Base-by-base conservation (phyloP, 1,140 invertebrate genomes). In the Tribolium castaneum region DNA sequence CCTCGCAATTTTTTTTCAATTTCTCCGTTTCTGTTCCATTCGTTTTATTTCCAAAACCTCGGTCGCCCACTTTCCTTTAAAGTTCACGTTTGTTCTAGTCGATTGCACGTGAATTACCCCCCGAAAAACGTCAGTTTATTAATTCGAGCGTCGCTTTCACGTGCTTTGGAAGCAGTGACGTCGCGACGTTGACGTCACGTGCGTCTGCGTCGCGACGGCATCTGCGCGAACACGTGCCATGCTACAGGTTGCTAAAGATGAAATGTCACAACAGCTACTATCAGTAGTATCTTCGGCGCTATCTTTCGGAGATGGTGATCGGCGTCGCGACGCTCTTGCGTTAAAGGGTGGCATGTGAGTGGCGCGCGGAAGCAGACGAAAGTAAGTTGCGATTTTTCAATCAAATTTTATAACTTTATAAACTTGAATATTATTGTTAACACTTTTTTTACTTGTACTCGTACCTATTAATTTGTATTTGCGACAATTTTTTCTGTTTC, bases 201-300 rank as follows among this genome's bases (percentile, higher is more conserved):
- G 76, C 76, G 66, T 9, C 70, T 78, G 76, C 76, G 76, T 78
- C 70, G n/a, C 14, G 14, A 35, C 50, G 50, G 71, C 71, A 73
- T 73, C 71, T 73, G 71, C 71, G 71, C 71, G 71, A 73, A 73
- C 71, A 78, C 52, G 76, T 78, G 76, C 16, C 13, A 45, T 54
- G 51, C 76, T 45, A 78, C 76, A 78, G 70, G 76, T 78, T 70
- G 13, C 19, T 25, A 56, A 49, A 78, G 54, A 49, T 30, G 14
- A 25, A 73, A 73, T 22, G 71, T 52, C 70, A 72, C 66, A 56
- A 13, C 56, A 10, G 34, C 25, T 66, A 66, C 59, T 66, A 66
- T 66, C 59, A 66, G 59, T 66, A 66, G 59, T 66, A 66, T 66
- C 59, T 66, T n/a, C 30, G 59, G 10, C 59, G 25, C 12, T 66